Conservation (phyloP, 2,113 vertebrate species). For the Aleadryas rufinucha region DNA sequence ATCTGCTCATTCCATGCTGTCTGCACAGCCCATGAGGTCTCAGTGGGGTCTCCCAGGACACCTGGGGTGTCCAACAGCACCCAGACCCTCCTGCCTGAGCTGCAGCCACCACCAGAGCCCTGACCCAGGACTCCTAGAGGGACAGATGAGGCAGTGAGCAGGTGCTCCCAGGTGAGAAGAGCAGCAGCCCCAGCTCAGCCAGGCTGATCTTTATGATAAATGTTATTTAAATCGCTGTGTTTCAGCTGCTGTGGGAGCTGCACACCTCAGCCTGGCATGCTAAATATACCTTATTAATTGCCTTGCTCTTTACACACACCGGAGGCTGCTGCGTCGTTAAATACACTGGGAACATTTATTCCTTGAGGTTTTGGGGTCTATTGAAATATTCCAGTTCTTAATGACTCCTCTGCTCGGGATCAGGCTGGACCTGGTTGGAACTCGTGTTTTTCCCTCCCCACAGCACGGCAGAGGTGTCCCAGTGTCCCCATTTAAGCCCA, state of each 20-base stretch:
- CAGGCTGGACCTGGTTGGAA: not conserved
- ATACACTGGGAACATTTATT: not conserved
- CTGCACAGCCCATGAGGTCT: not conserved
- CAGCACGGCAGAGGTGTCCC: not conserved
- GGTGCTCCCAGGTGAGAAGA: not conserved
- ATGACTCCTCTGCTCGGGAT: not conserved
- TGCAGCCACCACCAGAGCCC: not conserved
- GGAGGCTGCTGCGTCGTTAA: not conserved
- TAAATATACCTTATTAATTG: conserved; percentile 70
- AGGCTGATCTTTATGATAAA: conserved; percentile 36
- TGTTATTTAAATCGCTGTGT: conserved; percentile 25
- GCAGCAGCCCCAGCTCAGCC: not conserved
- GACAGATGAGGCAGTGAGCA: fast-evolving
- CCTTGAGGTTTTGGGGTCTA: conserved; percentile 10
- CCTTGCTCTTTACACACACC: conserved; percentile 36
- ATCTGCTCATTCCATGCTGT: not conserved
- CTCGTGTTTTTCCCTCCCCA: not conserved
- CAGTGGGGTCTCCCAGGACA: not conserved
- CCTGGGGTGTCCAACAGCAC: not conserved
- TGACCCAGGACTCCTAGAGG: fast-evolving
- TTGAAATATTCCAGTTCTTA: not conserved
- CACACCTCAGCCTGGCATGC: conserved; percentile 42
- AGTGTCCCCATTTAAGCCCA: not conserved
- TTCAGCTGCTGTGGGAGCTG: conserved; percentile 37
- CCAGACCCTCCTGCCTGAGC: not conserved